Percentiles rank a stretch among this genome's conserved stretches.
These are phyloP conservation scores for Ictalurus punctatus DNA, from an alignment of 2,113 vertebrate genomes.

Conservation along the genomic window DNA sequence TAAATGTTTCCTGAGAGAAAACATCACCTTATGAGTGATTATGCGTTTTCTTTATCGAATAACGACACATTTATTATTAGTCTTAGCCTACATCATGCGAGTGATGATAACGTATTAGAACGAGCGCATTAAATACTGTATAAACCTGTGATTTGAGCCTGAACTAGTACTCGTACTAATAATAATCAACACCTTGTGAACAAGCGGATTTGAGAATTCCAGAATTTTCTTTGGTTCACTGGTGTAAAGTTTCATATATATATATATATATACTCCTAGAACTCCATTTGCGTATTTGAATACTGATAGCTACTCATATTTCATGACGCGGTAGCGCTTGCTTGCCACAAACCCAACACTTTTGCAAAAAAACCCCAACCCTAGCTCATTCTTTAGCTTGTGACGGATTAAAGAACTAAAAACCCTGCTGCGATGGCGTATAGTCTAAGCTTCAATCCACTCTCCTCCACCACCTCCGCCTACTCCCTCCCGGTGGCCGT, in stretches of 20 bases:
- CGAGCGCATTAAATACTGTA: not conserved
- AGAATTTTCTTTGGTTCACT: not conserved
- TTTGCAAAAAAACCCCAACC: not conserved
- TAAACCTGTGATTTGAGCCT: not conserved
- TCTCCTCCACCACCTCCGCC: conserved; percentile 35
- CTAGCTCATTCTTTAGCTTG: not conserved
- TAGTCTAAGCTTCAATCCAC: not conserved
- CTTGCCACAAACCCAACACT: not conserved
- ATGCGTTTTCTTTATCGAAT: not conserved
- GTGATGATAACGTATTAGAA: not conserved
- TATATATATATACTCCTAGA: not conserved
- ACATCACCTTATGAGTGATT: not conserved
- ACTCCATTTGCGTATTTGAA: not conserved
- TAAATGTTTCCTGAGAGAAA: not conserved
- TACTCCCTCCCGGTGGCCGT: conserved; percentile 48
- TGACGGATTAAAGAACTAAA: not conserved
- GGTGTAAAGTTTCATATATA: not conserved
- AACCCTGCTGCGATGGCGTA: not conserved
- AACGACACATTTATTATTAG: not conserved
- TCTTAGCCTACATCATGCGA: not conserved
- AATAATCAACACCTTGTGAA: not conserved
- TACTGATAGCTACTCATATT: not conserved
- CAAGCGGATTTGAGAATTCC: not conserved
- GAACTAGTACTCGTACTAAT: not conserved
- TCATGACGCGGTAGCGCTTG: not conserved